Base-by-base conservation (phyloP, 2,113 vertebrate species). In the Tyto alba region DNA sequence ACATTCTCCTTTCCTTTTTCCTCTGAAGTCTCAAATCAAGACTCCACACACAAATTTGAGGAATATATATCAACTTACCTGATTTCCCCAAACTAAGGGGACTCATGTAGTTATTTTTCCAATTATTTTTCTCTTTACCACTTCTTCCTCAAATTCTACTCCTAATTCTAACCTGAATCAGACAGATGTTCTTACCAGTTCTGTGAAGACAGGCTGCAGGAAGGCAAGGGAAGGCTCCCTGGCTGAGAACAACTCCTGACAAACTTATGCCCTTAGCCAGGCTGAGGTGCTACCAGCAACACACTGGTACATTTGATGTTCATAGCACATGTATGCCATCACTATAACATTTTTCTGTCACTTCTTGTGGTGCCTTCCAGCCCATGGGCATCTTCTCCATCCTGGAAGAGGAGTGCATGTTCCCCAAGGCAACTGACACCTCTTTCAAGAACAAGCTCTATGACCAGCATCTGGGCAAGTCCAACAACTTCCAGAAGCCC, bases 391-490 rank as follows among this genome's bases (percentile, higher is more conserved):
- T 98, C 82, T 98, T 98, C 96, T 98, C 98, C 88, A 98, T 98
- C 96, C 97, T 98, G 67, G 98, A 98, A 88, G 98, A 98, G 94
- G 98, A 98, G 96, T 98, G 97, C 90, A 98, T 99, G 98, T 99
- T 99, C 94, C 98, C 99, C 93, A 99, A 98, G 97, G 99, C 98
- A 20, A 98, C 98, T 36, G 98, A 98, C 72, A 96, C 81, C 19
- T 98, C 98, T 86, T 98, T 98, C 95, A 98, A 98, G 95, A 98
- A 98, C 95, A 98, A 98, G 89, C 97, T 99, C 1, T 99, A 98
- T 55, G 99, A 99, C 43, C 99, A 99, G 26, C 99, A 99, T 23
- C 94, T 99, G 79, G 99, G 99, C 7, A 99, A 99, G 56, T 98
- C 60, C 83, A 98, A 71, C 71, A 98, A 96, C 36, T 99, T 99